Evolutionary conservation across 2,113 vertebrate species (phyloP).

Genomic region (Corydoras maculifer): DNA sequence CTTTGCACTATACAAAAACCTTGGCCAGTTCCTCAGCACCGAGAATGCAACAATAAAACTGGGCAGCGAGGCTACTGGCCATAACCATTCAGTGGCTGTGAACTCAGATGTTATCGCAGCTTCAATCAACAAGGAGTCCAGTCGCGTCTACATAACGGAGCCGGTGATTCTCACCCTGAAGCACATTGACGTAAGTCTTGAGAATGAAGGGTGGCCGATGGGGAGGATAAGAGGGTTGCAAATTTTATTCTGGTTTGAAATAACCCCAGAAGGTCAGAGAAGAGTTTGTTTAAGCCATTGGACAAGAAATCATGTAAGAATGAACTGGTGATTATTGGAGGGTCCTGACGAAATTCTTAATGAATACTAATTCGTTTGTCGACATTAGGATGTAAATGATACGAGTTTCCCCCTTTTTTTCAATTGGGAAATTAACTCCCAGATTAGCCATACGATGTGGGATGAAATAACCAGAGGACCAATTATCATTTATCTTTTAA

Average conservation of each 20-base stretch:
- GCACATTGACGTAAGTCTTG: constrained; percentile 89
- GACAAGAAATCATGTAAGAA: constrained; percentile 95
- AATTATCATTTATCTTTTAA: constrained; percentile 75
- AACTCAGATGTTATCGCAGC: constrained; percentile 95
- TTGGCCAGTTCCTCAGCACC: constrained; percentile 92
- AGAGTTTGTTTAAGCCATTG: constrained; percentile 85
- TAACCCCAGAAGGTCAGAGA: constrained; percentile 74
- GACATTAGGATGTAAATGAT: constrained; percentile 95
- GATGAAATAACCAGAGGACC: constrained; percentile 70
- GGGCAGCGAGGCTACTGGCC: constrained; percentile 73
- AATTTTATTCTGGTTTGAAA: constrained; percentile 77
- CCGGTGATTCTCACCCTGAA: constrained; percentile 94
- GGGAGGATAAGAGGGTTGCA: constrained; percentile 12
- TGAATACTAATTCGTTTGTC: constrained; percentile 98
- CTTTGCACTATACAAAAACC: constrained; percentile 94
- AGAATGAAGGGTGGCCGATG: constrained; percentile 54
- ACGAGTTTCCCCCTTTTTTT: constrained; percentile 81
- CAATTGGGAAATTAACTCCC: constrained; percentile 88
- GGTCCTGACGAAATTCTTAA: constrained; percentile 94
- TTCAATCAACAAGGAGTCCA: constrained; percentile 98
- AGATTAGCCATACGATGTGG: constrained; percentile 78
- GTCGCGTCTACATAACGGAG: constrained; percentile 92
- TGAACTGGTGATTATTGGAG: constrained; percentile 82
- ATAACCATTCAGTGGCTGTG: constrained; percentile 86
- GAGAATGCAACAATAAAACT: constrained; percentile 94